Base-by-base conservation (phyloP, 1,140 invertebrate genomes). In the Pachypsylla venusta region DNA sequence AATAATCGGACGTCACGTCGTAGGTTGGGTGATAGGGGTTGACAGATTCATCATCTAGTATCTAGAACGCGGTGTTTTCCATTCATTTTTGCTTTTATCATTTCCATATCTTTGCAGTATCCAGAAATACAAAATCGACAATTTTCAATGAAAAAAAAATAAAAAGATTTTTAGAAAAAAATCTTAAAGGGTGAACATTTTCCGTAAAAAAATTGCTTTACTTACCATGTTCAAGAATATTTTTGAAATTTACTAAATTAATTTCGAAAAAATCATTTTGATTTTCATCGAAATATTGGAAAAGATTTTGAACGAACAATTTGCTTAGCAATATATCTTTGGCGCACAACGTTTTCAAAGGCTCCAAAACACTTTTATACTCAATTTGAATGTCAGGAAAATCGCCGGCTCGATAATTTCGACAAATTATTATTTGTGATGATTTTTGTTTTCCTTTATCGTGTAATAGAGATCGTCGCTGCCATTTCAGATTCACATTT, bases 211-310 rank as follows among this genome's bases (percentile, higher is more conserved):
- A n/a, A n/a, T n/a, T n/a, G n/a, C n/a, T n/a, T n/a, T n/a, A 10
- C 30, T 48, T 48, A 48, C 42, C 42, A 19, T 48, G 42, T 19
- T n/a, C 42, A 7, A 48, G n/a, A 48, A 48, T 48, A 19, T n/a
- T n/a, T 48, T 48, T 48, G 42, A 48, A 48, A 5, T 4, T 7
- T 4, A 3, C 42, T n/a, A 5, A n/a, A 48, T 19, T 48, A 19
- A 22, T 48, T n/a, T n/a, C 4, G 7, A 4, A 19, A 4, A 48
- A 19, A 3, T 5, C 42, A 5, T n/a, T 22, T 7, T 22, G 16
- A 4, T 48, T 4, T 22, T n/a, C n/a, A 5, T 3, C 16, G n/a
- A 48, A 19, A 19, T 5, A 22, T 19, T 3, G 4, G n/a, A 10
- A 48, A n/a, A 48, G 42, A 22, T n/a, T 19, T 4, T 10, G 42